Conservation (phyloP, 2,113 vertebrate species). For the Apteryx mantelli region DNA sequence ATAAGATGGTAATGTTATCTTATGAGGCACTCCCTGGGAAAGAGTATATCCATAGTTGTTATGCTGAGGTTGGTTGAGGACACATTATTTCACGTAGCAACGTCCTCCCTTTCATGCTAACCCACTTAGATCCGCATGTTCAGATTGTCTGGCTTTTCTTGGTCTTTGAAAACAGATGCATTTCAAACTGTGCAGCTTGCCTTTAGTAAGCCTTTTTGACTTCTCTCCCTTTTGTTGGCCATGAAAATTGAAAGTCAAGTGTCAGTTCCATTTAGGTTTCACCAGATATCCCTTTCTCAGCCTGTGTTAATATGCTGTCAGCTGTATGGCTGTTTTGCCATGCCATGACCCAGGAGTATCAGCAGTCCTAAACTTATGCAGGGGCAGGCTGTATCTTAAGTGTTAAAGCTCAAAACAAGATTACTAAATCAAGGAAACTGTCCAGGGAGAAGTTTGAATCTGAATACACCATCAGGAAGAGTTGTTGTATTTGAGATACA, state of each 20-base stretch:
- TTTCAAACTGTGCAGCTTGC: neutral
- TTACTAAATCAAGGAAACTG: neutral
- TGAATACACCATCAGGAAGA: neutral
- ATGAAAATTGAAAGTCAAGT: neutral
- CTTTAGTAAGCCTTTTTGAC: neutral
- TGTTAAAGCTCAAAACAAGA: neutral
- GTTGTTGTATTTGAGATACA: neutral
- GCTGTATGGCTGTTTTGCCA: neutral
- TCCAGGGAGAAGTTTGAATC: neutral
- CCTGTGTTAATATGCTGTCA: neutral
- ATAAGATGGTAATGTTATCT: neutral
- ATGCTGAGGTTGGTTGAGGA: neutral
- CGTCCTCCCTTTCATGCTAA: rapidly evolving
- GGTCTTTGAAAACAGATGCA: neutral
- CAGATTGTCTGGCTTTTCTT: neutral
- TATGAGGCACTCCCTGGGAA: neutral
- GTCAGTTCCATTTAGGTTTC: neutral
- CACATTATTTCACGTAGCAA: rapidly evolving
- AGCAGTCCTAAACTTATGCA: neutral
- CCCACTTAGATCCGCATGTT: neutral
- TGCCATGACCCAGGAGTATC: neutral
- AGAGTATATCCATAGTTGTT: neutral
- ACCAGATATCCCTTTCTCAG: neutral
- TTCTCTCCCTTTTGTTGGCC: neutral
- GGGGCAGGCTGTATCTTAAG: neutral